These are phyloP conservation scores for Acromyrmex echinatior DNA, from an alignment of 1,140 invertebrate genomes.

Conservation along the genomic window DNA sequence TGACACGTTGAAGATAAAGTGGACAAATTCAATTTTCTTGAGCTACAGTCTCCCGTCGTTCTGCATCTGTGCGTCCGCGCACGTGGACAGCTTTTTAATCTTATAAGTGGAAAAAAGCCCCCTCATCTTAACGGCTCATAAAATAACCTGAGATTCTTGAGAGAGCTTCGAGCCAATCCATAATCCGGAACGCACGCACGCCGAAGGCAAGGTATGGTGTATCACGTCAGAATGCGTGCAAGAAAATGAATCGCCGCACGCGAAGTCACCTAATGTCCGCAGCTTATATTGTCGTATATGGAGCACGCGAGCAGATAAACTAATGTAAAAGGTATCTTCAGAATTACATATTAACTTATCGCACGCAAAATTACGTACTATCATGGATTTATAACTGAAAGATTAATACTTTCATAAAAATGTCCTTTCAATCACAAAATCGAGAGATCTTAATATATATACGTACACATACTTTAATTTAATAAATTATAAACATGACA, in stretches of 20 bases:
- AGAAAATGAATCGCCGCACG: conserved; percentile 53
- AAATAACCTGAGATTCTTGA: conserved; percentile 43
- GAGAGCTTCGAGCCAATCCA: conserved; percentile 34
- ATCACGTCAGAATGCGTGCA: conserved; percentile 54
- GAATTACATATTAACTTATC: conserved; percentile 30
- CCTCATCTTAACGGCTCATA: conserved; percentile 36
- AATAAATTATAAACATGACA: neutral
- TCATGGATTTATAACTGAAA: neutral
- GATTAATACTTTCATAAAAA: conserved; percentile 6
- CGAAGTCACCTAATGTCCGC: conserved; percentile 33
- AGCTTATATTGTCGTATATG: conserved; percentile 1
- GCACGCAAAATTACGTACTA: conserved; percentile 14
- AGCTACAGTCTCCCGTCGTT: neutral
- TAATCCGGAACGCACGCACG: conserved; percentile 49
- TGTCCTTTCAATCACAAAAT: neutral
- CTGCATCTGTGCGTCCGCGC: conserved; percentile 20
- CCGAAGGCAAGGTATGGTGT: conserved; percentile 35
- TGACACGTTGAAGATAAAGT: conserved; percentile 31
- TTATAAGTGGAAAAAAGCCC: conserved; percentile 26
- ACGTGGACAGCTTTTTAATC: conserved; percentile 45
- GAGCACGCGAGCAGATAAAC: conserved; percentile 23
- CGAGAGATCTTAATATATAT: too few species aligned
- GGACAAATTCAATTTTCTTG: conserved; percentile 40
- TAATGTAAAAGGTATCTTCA: conserved; percentile 31
- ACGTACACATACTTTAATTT: neutral